A percentile compares a stretch with the other conserved stretches of the same genome.
Conservation (phyloP, 2,113 vertebrate genomes). For the Rattus rattus region DNA sequence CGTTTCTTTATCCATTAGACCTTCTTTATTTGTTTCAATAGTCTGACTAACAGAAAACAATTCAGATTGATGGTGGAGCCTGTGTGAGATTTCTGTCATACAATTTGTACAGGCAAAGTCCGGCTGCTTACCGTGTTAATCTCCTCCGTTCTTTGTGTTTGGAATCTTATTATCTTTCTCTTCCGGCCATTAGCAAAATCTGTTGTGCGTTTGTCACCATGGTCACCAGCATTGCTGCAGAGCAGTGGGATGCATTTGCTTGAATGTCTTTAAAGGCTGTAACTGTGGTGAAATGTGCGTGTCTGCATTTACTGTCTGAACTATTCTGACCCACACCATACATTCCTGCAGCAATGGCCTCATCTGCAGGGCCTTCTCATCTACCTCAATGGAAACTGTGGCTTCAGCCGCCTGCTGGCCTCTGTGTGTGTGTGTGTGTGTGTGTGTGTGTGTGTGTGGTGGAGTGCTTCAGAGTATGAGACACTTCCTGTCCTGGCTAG, state of each 20-base stretch:
- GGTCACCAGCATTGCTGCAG: not conserved
- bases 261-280: not conserved
- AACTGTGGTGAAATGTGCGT: not conserved
- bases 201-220: not conserved
- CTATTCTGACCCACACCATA: not conserved
- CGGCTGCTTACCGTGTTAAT: not conserved
- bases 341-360: accelerated
- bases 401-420: not conserved
- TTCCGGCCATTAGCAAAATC: not conserved
- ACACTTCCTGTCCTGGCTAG: not conserved
- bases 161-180: not conserved
- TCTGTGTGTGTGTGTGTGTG: too few relatives aligned
- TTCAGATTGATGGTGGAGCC: not conserved
- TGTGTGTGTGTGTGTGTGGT: too few relatives aligned
- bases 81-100: not conserved
- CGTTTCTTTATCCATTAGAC: not conserved
- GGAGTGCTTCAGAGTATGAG: not conserved
- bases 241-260: not conserved
- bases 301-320: not conserved
- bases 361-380: too few relatives aligned
- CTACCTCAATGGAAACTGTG: not conserved
- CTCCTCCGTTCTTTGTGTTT: not conserved
- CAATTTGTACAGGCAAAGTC: not conserved
- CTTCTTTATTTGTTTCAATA: not conserved
- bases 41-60: not conserved